These are phyloP conservation scores for Eumaeus atala DNA, from an alignment of 1,140 invertebrate genomes.

Conservation along the genomic window DNA sequence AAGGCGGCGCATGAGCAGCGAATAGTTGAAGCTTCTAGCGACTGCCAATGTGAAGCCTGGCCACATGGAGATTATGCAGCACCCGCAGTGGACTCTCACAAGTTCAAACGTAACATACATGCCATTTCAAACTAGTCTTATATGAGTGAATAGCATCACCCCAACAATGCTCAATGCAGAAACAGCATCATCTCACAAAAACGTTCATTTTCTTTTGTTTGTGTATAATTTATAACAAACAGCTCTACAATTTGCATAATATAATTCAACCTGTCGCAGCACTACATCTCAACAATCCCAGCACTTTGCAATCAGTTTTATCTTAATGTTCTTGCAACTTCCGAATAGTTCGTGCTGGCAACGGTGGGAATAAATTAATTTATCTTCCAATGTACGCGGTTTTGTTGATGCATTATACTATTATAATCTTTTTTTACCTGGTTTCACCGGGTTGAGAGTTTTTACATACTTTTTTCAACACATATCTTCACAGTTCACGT, in stretches of 20 bases:
- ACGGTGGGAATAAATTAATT: conserved; percentile 7
- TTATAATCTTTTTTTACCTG: background rate
- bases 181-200: background rate
- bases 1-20: too few relatives aligned
- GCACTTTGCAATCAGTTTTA: conserved; percentile 7
- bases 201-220: background rate
- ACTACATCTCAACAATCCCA: background rate
- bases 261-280: background rate
- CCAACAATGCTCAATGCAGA: background rate
- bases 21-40: too few relatives aligned
- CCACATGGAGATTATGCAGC: too few relatives aligned
- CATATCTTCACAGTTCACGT: too few relatives aligned
- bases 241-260: background rate
- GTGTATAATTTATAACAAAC: background rate
- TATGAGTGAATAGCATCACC: background rate
- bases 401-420: background rate
- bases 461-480: too few relatives aligned
- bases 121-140: background rate
- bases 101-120: background rate
- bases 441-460: too few relatives aligned
- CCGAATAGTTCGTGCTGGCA: background rate
- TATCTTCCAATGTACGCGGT: background rate
- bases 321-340: background rate
- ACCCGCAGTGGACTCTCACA: too few relatives aligned
- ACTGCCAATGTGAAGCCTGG: too few relatives aligned